Conservation (phyloP, 2,797 vertebrate genomes). For the Podarcis siculus region DNA sequence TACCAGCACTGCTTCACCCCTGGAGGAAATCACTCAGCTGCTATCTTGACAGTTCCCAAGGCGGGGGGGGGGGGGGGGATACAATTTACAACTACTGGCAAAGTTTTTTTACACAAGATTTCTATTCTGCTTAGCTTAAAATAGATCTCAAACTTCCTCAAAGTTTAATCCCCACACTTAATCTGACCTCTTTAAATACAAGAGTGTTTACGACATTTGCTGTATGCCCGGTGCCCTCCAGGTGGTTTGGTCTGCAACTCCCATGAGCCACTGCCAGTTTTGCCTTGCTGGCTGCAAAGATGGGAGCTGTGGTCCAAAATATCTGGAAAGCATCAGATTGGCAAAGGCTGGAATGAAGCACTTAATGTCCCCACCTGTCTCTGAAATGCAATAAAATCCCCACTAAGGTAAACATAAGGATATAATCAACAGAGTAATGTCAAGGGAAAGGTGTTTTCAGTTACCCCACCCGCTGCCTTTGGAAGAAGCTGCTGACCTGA, state of each 20-base stretch:
- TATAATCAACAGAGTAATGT: background rate
- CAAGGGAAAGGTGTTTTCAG: too few species aligned
- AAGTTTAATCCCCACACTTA: background rate
- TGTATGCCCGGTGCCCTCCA: background rate
- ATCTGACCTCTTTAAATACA: background rate
- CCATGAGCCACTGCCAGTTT: background rate
- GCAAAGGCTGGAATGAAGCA: too few species aligned
- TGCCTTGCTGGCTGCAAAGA: too few species aligned
- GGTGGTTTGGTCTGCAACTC: too few species aligned
- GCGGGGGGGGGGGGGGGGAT: background rate
- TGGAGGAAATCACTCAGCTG: background rate
- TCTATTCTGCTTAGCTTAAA: conserved; percentile 10
- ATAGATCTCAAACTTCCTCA: background rate
- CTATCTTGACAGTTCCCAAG: conserved; percentile 16
- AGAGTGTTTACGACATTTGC: background rate
- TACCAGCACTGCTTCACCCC: background rate
- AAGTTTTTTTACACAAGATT: background rate
- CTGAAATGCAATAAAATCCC: background rate
- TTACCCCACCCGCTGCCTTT: too few species aligned
- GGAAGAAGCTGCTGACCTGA: too few species aligned
- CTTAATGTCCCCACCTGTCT: background rate
- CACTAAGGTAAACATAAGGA: background rate
- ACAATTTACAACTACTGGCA: background rate
- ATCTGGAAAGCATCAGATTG: too few species aligned
- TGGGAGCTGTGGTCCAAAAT: too few species aligned